Evolutionary conservation across 2,113 vertebrate genomes (phyloP), one percentile per base, ranked within the genome.

Genomic region (Nycticebus coucang): DNA sequence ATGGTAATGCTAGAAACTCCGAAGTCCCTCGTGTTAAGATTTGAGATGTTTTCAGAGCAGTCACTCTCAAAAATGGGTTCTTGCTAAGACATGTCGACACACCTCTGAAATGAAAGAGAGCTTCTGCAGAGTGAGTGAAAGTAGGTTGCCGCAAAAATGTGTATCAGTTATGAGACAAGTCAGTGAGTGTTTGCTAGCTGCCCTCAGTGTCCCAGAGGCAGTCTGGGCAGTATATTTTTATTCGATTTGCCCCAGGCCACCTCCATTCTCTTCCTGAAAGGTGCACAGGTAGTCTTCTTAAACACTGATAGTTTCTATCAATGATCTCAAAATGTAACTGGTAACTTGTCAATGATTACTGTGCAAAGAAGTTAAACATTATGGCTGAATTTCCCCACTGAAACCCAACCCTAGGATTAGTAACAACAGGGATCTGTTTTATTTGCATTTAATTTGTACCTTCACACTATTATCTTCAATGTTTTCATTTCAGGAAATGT

Each of bases 361-460:
- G 91, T 92, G 97, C 87, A 98, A 97, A 97, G 97, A 97, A 94
- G 93, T 98, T 98, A 98, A 98, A 97, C 90, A 97, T 95, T 94
- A 94, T 93, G 98, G 97, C 95, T 98, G 97, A 94, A 98, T 98
- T 98, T 98, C 93, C 97, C 97, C 97, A 96, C 94, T 98, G 98
- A 98, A 98, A 98, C 97, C 96, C 97, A 97, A 98, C 98, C 97
- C 97, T 96, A 91, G 97, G 98, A 98, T 98, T 98, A 98, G 90
- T 96, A 98, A 98, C 98, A 98, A 98, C 98, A 78, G 97, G 97
- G 96, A 98, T 98, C 98, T 98, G 97, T 98, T 99, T 98, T 98
- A 99, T 98, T 98, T 98, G 98, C 98, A 98, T 98, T 98, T 99
- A 98, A 99, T 99, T 98, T 98, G 98, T 98, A 98, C 98, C 98